Evolutionary conservation across 2,888 invertebrate species (phyloP), one percentile per base, ranked within the genome.

Genomic region (Macrosoma leucophasiata): DNA sequence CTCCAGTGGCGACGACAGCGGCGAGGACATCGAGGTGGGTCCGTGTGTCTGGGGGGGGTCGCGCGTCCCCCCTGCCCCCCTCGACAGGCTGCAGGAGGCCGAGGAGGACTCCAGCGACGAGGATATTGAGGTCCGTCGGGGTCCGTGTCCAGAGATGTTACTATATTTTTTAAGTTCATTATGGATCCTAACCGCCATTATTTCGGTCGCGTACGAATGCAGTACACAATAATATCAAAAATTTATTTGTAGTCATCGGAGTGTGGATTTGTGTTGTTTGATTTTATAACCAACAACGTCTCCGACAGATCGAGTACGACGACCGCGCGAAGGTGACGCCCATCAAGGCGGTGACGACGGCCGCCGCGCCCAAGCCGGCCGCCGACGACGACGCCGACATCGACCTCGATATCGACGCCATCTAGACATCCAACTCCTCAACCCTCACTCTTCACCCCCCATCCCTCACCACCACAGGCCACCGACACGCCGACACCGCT

Each of bases 1-100:
- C 66, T 92, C 92, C 46, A 92, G 91, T 13, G 92, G 34, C 34
- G 34, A 34, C 23, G 24, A n/a, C 27, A 35, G 23, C 31, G 36
- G 10, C 9, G 46, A 43, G 38, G 48, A 48, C 31, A 36, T 48
- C 12, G 48, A 48, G 40, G 45, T 50, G 5, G 20, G n/a, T n/a
- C n/a, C n/a, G n/a, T n/a, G n/a, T n/a, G n/a, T n/a, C n/a, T n/a
- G n/a, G n/a, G 39, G 91, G 93, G 40, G 91, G 99, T 64, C 93
- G 96, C 53, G 91, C 92, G 46, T 93, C 94, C 63, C 97, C n/a
- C 97, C 30, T 90, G 91, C 61, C 96, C 96, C 36, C 81, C 89
- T 99, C 42, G 95, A 92, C 61, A 99, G 99, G 99, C 88, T 99
- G 54, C 90, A 94, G 71, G 97, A 98, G 69, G 98, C 98, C 39